Evolutionary conservation across 2,113 vertebrate species (phyloP).

Genomic region (Actenoides lindsayi): DNA sequence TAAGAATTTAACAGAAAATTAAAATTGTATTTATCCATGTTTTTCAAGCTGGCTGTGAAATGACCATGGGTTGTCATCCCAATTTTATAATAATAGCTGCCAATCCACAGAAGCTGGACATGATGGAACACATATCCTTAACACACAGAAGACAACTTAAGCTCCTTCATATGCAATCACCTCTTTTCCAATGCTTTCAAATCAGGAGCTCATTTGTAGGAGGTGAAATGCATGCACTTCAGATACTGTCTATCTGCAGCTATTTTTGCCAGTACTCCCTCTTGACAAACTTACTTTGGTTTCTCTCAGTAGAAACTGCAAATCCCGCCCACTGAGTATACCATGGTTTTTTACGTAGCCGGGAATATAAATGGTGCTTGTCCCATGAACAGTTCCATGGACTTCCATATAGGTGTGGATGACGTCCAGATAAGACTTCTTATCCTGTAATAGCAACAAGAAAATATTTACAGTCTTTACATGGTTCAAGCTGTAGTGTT

Average conservation of each 20-base stretch:
- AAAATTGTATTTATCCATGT: background rate
- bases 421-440: conserved; percentile 91
- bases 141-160: background rate
- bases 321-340: conserved; percentile 94
- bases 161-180: background rate
- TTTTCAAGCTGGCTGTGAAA: background rate
- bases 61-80: background rate
- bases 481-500: background rate
- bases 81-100: conserved; percentile 7
- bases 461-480: background rate
- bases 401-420: conserved; percentile 97
- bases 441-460: conserved; percentile 81
- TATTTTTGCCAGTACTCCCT: background rate
- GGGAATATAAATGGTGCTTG: conserved; percentile 91
- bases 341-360: conserved; percentile 96
- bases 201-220: background rate
- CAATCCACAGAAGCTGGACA: background rate
- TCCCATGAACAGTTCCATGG: conserved; percentile 94
- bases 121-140: background rate
- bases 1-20: too few species aligned
- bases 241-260: background rate
- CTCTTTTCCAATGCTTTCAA: conserved; percentile 13
- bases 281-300: conserved; percentile 80
- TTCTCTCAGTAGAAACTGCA: conserved; percentile 95
- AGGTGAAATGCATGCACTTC: background rate